phyloP scores from a whole-genome alignment of 2,797 vertebrate genomes.

The Gambelia wislizenii region DNA sequence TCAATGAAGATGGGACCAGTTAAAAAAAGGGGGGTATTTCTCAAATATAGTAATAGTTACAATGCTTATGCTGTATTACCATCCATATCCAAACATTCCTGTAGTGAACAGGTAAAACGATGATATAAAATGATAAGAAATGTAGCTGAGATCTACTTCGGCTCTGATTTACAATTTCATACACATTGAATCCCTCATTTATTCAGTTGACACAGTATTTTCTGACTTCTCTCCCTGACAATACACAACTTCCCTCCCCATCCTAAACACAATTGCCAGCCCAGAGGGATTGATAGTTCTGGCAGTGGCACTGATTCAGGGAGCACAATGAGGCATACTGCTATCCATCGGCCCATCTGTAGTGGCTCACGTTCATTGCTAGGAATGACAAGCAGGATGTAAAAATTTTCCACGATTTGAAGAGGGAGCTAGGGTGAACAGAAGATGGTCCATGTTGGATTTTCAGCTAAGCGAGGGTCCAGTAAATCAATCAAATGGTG shows the following conservation, averaged over 20 bases:
- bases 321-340: accelerated
- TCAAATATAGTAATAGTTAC: neutral
- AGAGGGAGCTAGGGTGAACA: neutral
- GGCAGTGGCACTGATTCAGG: neutral
- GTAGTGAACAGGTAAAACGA: neutral
- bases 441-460: too few species aligned
- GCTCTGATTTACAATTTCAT: neutral
- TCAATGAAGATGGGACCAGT: neutral
- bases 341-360: neutral
- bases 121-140: neutral
- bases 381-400: too few species aligned
- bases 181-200: neutral
- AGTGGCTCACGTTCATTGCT: neutral
- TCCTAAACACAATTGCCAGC: neutral
- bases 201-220: neutral
- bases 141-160: neutral
- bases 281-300: neutral
- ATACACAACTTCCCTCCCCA: neutral
- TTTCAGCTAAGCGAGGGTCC: too few species aligned
- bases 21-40: neutral
- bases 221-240: neutral
- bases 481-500: too few species aligned
- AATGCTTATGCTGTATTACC: neutral
- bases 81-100: neutral
- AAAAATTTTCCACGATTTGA: neutral